Base-by-base conservation (phyloP, 2,888 invertebrate genomes). In the Trissolcus japonicus region DNA sequence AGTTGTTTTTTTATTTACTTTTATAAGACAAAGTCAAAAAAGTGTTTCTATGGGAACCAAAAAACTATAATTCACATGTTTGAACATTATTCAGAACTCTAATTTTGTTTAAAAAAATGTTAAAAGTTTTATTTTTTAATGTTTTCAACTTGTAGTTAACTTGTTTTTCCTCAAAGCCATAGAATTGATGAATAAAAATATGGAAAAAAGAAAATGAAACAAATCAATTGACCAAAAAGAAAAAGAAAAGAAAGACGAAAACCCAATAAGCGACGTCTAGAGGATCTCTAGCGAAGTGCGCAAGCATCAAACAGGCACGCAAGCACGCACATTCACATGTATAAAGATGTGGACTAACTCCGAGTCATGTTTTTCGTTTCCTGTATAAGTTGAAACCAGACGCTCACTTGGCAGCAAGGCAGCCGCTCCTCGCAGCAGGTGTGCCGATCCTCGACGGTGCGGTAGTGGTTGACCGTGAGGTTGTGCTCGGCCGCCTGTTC, bases 361-460 rank as follows among this genome's bases (percentile, higher is more conserved):
- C 97, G 92, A 6, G 96, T 96, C 84, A 92, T 93, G 89, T 96
- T 96, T 90, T 95, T 95, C 35, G 96, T 96, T 79, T 94, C 94
- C 89, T 95, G 94, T 79, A 95, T 93, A 84, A 95, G 93, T 89
- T 95, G 93, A 89, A 95, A 96, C 95, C 95, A 96, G 87, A 93
- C 94, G 53, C 93, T 93, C 56, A 92, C 93, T 69, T 93, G 92
- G 86, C 96, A 96, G 87, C 96, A 96, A 0, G 92, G 90, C 86
- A 94, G 89, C 84, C 92, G 92, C 82, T 94, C 92, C 84, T 93
- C 94, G 89, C 96, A 96, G 87, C 96, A 96, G 84, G 93, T 93
- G 88, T 93, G 93, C 62, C 91, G 90, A 83, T 95, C 95, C 62
- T 92, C 92, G 67, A 95, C 94, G 40, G 92, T 91, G 82, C 92